Base-by-base conservation (phyloP, 2,113 vertebrate genomes). In the Gymnobelideus leadbeateri region DNA sequence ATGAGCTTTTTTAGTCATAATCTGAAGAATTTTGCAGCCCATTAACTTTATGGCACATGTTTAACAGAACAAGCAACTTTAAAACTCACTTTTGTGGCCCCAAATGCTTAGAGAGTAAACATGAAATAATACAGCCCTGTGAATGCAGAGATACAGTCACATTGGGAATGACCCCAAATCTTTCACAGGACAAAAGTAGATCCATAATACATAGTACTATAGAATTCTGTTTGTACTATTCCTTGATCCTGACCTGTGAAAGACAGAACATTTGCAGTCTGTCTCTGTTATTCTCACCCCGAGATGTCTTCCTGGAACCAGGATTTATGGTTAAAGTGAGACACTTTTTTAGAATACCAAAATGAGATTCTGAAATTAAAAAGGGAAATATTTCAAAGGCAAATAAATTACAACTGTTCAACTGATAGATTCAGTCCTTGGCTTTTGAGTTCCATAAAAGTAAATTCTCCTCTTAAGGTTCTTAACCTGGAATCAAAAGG, bases 1-100 rank as follows among this genome's bases (percentile, higher is more conserved):
- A 89, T 50, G 14, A 91, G 47, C 57, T 3, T 96, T 92, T 95
- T 93, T 51, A 95, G 55, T 93, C 26, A 92, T 61, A 91, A 91
- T 91, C 51, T 53, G n/a, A 52, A 94, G 21, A 28, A 89, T 91
- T 95, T 93, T 92, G 8, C 14, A 94, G 28, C 16, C 53, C 52
- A 90, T 90, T 95, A 91, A 91, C 31, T 77, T 96, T 91, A 89
- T 10, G 93, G 10, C 55, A n/a, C 8, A 93, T 21, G 2, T 43
- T 96, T 94, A 68, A 26, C 31, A 51, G 57, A 95, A 49, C 26
- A 91, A 47, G 19, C 51, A 91, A 92, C 46, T 95, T 94, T 50
- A 23, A 94, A 93, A 84, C 55, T 84, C 21, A 31, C 37, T 53
- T 90, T 43, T 61, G 50, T 92, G 12, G 9, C 2, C 31, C 3